Evolutionary conservation across 2,797 vertebrate genomes (phyloP), one percentile per base, ranked within the genome.

Genomic region (Onychomys torridus): DNA sequence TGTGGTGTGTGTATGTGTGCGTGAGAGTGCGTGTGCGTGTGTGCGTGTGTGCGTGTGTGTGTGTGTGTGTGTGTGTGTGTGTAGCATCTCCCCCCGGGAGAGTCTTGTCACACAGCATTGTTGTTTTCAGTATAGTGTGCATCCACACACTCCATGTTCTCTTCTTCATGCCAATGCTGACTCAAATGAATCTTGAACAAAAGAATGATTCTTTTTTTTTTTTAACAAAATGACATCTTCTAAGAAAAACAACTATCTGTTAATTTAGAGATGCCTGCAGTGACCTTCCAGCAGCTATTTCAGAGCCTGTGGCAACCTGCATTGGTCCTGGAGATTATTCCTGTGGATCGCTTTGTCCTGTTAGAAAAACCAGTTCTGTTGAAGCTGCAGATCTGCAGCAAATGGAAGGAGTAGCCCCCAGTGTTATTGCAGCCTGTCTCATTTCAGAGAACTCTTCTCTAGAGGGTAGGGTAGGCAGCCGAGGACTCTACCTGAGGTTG

Each of bases 91-190:
- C 55, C 55, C n/a, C 23, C 13, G 55, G 52, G 17, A 59, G 59
- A 61, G 23, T 27, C 13, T 40, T 37, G 32, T 82, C 55, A 59
- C 77, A 57, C 55, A 59, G 1, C 19, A 2, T 57, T 81, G 78
- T 25, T 23, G 11, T 43, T 86, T 59, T 92, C 52, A 83, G 34
- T 29, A 43, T n/a, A 77, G 61, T 40, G n/a, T 61, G 75, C 13
- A 37, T 5, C 61, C 63, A n/a, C 57, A 43, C 81, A 61, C 46
- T 77, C 27, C 55, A 59, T 25, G 76, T 69, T 89, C 21, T 49
- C 23, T 76, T 95, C 69, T 85, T 90, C 65, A 61, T 40, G 65
- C 37, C 92, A 77, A 90, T 49, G 57, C 52, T 65, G 84, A 59
- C 25, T 49, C 27, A n/a, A 75, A 59, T 27, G 27, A 93, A 71